A percentile compares a stretch with the other conserved stretches of the same genome.
Conservation (phyloP, 2,797 vertebrate species). For the Pipistrellus nathusii region DNA sequence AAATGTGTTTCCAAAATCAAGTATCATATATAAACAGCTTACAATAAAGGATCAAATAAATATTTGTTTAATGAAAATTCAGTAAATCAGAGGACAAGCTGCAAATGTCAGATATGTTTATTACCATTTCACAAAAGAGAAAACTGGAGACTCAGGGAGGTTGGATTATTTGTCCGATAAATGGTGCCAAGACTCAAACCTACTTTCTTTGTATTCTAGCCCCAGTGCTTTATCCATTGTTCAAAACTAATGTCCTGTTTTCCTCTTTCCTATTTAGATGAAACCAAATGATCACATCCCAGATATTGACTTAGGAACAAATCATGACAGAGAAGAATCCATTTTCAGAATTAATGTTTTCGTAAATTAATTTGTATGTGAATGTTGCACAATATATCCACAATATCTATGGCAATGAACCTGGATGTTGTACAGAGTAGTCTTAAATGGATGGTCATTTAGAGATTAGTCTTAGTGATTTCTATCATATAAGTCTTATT, state of each 20-base stretch:
- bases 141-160: neutral
- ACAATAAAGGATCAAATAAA: neutral
- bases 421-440: neutral
- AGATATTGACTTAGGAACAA: neutral
- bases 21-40: neutral
- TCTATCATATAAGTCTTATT: neutral
- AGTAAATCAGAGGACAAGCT: neutral
- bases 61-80: neutral
- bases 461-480: neutral
- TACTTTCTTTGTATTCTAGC: neutral
- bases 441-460: neutral
- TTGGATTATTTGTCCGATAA: neutral
- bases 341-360: slow-evolving; percentile 29
- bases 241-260: neutral
- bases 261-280: neutral
- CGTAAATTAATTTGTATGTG: neutral
- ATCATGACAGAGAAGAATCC: neutral
- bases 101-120: neutral
- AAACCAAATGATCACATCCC: neutral
- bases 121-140: neutral
- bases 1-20: neutral
- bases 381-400: neutral
- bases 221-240: neutral
- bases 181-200: neutral
- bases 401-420: neutral